Percentiles rank a stretch among this genome's conserved stretches.
phyloP scores from a whole-genome alignment of 2,113 vertebrate genomes.

The Mohoua ochrocephala region DNA sequence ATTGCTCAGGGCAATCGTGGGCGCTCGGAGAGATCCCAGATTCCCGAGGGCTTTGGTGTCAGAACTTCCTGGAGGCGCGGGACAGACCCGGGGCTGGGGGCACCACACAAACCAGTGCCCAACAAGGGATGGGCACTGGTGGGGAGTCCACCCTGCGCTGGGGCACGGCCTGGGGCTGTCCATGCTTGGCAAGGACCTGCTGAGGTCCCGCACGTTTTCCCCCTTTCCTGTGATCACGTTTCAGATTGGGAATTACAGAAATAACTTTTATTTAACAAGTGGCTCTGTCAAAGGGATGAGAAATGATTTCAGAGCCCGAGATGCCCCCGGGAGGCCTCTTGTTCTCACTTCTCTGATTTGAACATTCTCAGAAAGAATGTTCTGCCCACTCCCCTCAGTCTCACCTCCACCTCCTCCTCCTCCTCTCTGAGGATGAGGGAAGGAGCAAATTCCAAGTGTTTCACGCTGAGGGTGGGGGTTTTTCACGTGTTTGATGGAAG shows the following conservation, averaged over 20 bases:
- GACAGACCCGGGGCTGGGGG: not conserved
- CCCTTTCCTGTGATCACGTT: not conserved
- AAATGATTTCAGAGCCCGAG: not conserved
- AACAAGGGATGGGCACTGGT: accelerated
- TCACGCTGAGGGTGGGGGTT: not conserved
- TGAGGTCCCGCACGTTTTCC: accelerated
- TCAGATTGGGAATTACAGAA: not conserved
- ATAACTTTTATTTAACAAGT: not conserved
- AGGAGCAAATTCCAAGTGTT: not conserved
- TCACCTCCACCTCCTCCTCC: not conserved
- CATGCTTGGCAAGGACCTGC: accelerated
- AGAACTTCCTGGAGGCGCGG: not conserved
- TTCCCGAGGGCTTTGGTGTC: accelerated
- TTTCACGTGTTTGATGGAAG: not conserved
- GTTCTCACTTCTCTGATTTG: not conserved
- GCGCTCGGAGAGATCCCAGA: accelerated
- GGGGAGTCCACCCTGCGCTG: accelerated
- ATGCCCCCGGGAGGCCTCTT: not conserved
- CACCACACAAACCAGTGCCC: not conserved
- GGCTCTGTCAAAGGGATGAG: not conserved
- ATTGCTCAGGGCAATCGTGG: accelerated
- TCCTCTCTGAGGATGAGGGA: not conserved
- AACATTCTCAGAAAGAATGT: not conserved
- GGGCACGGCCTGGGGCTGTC: accelerated
- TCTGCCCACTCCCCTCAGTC: not conserved